A percentile compares a stretch with the other conserved stretches of the same genome.
Conservation (phyloP, 2,888 invertebrate genomes). For the Drosophila aldrichi region DNA sequence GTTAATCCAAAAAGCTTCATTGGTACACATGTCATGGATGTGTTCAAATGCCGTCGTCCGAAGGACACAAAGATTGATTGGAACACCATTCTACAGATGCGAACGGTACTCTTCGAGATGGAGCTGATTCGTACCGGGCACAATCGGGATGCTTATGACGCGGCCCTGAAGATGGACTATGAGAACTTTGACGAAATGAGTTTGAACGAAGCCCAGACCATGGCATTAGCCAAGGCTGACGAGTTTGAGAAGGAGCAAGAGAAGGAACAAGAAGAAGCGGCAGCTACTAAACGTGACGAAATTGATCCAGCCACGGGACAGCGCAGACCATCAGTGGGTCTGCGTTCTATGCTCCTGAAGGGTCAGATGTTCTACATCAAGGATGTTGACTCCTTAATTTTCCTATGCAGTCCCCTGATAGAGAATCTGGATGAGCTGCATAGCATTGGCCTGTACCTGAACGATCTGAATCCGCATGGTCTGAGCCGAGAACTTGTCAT, state of each 20-base stretch:
- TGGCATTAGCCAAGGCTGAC: constrained; percentile 61
- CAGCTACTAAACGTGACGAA: constrained; percentile 53
- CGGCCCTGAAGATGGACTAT: constrained; percentile 73
- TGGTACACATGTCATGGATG: constrained; percentile 89
- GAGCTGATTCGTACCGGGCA: constrained; percentile 89
- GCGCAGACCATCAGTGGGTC: constrained; percentile 50
- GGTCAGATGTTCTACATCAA: constrained; percentile 94
- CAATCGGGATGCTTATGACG: constrained; percentile 76
- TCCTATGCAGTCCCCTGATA: constrained; percentile 95
- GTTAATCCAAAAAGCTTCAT: constrained; percentile 86
- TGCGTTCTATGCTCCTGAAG: constrained; percentile 90
- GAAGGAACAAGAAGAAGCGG: constrained; percentile 36
- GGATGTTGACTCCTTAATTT: constrained; percentile 93
- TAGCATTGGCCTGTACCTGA: constrained; percentile 91
- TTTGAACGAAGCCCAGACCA: constrained; percentile 71
- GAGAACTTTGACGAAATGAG: constrained; percentile 71
- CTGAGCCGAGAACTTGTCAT: constrained; percentile 93
- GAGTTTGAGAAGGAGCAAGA: constrained; percentile 56
- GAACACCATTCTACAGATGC: constrained; percentile 91
- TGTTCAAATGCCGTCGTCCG: constrained; percentile 92
- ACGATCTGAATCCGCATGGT: constrained; percentile 95
- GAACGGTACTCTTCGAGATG: constrained; percentile 93
- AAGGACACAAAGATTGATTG: constrained; percentile 92
- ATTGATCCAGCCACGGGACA: constrained; percentile 68
- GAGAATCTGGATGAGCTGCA: constrained; percentile 93